phyloP scores from a whole-genome alignment of 1,140 invertebrate genomes.

The Apis mellifera region Amel_HAv3.1 CM009940.2:12248001-12248500 shows the following conservation, averaged over 20 bases:
- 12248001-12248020: too few species aligned
- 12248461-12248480: constrained; percentile 34
- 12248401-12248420: constrained; percentile 28
- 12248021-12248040: too few species aligned
- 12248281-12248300: constrained; percentile 12
- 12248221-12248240: constrained; percentile 35
- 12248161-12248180: background rate
- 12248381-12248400: background rate
- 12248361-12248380: constrained; percentile 4
- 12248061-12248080: background rate
- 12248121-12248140: constrained; percentile 5
- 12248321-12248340: constrained; percentile 26
- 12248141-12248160: constrained; percentile 31
- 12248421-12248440: background rate
- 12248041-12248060: too few species aligned
- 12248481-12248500: constrained; percentile 38
- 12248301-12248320: constrained; percentile 30
- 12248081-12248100: too few species aligned
- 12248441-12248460: constrained; percentile 48
- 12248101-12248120: background rate
- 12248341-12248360: background rate
- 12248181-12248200: background rate
- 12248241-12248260: constrained; percentile 25
- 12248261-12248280: constrained; percentile 51
- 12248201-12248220: constrained; percentile 33